These are phyloP conservation scores for Drosophila oshimai DNA, from an alignment of 1,140 invertebrate species.

Conservation along the genomic window DNA sequence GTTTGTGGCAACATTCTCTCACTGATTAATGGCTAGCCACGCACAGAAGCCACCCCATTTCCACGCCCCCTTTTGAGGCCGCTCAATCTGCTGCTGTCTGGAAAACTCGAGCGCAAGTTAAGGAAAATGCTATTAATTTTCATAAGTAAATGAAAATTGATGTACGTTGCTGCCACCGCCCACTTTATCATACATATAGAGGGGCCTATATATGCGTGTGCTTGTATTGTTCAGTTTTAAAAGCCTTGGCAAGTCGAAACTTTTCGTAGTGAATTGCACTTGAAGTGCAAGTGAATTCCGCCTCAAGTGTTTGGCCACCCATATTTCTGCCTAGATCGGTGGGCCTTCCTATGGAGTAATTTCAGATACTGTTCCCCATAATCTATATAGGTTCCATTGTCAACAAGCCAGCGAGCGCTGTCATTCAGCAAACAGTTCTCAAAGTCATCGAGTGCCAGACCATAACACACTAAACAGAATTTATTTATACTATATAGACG, in stretches of 20 bases:
- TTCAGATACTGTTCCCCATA: slow-evolving; percentile 20
- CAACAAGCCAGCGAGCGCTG: slow-evolving; percentile 2
- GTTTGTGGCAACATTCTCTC: slow-evolving; percentile 33
- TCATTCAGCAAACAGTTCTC: slow-evolving; percentile 14
- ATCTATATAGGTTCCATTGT: slow-evolving; percentile 38
- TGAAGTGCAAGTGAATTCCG: neutral
- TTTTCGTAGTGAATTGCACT: slow-evolving; percentile 13
- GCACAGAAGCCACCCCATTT: slow-evolving; percentile 10
- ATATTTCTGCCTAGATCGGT: slow-evolving; percentile 14
- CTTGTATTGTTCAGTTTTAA: neutral
- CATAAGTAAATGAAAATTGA: slow-evolving; percentile 65
- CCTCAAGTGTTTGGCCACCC: slow-evolving; percentile 17
- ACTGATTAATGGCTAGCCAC: slow-evolving; percentile 38
- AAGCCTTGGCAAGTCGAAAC: slow-evolving; percentile 16
- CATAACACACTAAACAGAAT: slow-evolving; percentile 35
- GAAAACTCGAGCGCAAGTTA: slow-evolving; percentile 43
- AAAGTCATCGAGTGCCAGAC: slow-evolving; percentile 21
- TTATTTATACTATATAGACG: slow-evolving; percentile 29
- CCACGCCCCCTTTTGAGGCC: slow-evolving; percentile 1
- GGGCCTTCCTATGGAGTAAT: slow-evolving; percentile 5
- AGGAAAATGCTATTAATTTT: slow-evolving; percentile 62
- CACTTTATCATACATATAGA: neutral
- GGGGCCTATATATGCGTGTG: neutral
- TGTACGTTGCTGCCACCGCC: slow-evolving; percentile 7
- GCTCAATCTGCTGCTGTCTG: slow-evolving; percentile 19